Conservation (phyloP, 1,140 invertebrate genomes). For the Drosophila fuyamai region DNA sequence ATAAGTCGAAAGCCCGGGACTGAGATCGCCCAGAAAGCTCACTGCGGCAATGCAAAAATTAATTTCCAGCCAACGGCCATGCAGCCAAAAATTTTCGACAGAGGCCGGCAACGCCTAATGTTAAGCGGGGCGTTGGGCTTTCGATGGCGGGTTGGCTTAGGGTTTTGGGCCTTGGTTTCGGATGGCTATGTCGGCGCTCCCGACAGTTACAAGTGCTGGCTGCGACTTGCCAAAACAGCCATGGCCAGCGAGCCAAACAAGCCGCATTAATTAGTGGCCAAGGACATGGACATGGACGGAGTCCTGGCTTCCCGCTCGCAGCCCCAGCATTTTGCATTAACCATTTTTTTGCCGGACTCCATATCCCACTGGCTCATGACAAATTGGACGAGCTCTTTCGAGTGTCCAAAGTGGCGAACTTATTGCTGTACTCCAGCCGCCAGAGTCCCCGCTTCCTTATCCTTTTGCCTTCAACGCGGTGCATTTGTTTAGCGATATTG, state of each 20-base stretch:
- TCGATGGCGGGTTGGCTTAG: neutral
- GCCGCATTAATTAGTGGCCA: constrained; percentile 79
- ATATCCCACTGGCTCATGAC: constrained; percentile 52
- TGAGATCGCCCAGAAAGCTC: constrained; percentile 18
- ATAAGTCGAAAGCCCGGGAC: constrained; percentile 3
- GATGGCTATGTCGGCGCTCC: constrained; percentile 8
- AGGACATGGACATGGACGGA: constrained; percentile 46
- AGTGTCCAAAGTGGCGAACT: constrained; percentile 67
- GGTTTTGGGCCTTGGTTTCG: neutral
- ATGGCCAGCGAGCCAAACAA: constrained; percentile 63
- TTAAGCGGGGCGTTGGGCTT: constrained; percentile 3
- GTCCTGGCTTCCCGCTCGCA: constrained; percentile 8
- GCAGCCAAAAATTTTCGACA: constrained; percentile 54
- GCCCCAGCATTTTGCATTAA: constrained; percentile 54
- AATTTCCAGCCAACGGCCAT: constrained; percentile 57
- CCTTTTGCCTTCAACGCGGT: constrained; percentile 1
- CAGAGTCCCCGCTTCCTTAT: constrained; percentile 4
- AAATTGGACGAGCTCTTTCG: constrained; percentile 72
- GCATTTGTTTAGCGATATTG: constrained; percentile 71
- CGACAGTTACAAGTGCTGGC: constrained; percentile 57
- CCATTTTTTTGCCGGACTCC: constrained; percentile 34
- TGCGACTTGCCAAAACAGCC: constrained; percentile 47
- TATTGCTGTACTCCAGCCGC: constrained; percentile 55
- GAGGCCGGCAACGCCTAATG: constrained; percentile 45
- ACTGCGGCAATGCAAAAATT: constrained; percentile 55